Conservation (phyloP, 2,797 vertebrate species). For the Chaenodraco wilsoni region DNA sequence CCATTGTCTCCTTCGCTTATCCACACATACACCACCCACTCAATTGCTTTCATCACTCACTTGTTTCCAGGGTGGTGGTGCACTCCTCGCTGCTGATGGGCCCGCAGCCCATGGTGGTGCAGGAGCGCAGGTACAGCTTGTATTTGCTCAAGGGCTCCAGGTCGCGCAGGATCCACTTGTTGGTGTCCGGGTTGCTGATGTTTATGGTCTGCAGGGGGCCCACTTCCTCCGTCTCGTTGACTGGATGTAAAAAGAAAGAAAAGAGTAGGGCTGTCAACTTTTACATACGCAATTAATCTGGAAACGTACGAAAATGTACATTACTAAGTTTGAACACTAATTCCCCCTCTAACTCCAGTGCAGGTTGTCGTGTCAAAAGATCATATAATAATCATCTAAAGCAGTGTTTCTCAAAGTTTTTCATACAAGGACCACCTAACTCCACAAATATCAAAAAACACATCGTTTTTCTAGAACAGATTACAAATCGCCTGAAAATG, state of each 20-base stretch:
- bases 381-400: too few relatives aligned
- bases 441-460: too few relatives aligned
- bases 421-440: too few relatives aligned
- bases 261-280: too few relatives aligned
- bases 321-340: too few relatives aligned
- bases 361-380: too few relatives aligned
- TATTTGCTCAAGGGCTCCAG: constrained; percentile 90
- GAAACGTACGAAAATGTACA: too few relatives aligned
- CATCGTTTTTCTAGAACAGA: too few relatives aligned
- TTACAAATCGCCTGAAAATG: too few relatives aligned
- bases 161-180: constrained; percentile 86
- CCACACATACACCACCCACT: background rate
- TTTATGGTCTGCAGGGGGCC: constrained; percentile 85
- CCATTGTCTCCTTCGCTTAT: background rate
- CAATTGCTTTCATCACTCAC: constrained; percentile 83
- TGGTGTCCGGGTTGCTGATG: constrained; percentile 81
- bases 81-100: constrained; percentile 89
- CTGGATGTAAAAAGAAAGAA: constrained; percentile 68
- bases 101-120: constrained; percentile 91
- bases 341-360: too few relatives aligned
- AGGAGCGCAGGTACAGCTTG: constrained; percentile 92
- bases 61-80: constrained; percentile 87
- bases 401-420: too few relatives aligned
- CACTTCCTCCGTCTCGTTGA: constrained; percentile 90
- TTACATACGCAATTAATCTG: too few relatives aligned